Percentiles rank a stretch among this genome's conserved stretches.
Conservation (phyloP, 2,113 vertebrate genomes). For the Ciconia maguari region DNA sequence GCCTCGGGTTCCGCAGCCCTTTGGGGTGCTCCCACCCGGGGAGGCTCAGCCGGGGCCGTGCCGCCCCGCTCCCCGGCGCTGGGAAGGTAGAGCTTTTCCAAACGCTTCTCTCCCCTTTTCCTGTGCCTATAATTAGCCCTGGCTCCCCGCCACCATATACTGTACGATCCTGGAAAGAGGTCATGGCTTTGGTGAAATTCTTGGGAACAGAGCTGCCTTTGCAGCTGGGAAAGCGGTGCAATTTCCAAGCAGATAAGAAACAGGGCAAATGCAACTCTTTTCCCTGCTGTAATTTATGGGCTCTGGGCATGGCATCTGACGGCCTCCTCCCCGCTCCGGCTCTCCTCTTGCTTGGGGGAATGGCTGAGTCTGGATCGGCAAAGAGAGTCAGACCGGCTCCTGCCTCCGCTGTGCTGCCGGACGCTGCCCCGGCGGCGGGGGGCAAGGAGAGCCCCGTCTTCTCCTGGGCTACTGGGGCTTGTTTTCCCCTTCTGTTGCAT, state of each 20-base stretch:
- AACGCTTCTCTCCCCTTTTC: neutral
- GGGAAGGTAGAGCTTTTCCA: conserved; percentile 37
- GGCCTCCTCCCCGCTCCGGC: neutral
- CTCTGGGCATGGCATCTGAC: neutral
- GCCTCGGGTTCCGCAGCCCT: neutral
- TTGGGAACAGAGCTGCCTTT: conserved; percentile 37
- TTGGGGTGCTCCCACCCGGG: fast-evolving
- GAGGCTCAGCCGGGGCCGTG: neutral
- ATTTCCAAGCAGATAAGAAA: conserved; percentile 44
- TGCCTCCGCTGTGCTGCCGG: fast-evolving
- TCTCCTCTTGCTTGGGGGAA: neutral
- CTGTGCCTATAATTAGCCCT: conserved; percentile 43
- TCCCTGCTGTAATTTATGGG: neutral
- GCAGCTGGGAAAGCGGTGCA: conserved; percentile 32
- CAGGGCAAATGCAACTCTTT: neutral
- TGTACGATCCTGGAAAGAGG: conserved; percentile 51
- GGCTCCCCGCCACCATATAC: conserved; percentile 43
- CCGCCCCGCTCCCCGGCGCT: fast-evolving
- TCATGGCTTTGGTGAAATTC: conserved; percentile 27
- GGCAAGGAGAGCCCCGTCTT: neutral
- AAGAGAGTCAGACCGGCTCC: neutral
- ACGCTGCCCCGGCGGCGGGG: fast-evolving
- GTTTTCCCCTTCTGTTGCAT: neutral
- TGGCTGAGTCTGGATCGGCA: neutral
- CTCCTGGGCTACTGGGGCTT: neutral